phyloP scores from a whole-genome alignment of 2,888 invertebrate species.

The Pammene aurita region DNA sequence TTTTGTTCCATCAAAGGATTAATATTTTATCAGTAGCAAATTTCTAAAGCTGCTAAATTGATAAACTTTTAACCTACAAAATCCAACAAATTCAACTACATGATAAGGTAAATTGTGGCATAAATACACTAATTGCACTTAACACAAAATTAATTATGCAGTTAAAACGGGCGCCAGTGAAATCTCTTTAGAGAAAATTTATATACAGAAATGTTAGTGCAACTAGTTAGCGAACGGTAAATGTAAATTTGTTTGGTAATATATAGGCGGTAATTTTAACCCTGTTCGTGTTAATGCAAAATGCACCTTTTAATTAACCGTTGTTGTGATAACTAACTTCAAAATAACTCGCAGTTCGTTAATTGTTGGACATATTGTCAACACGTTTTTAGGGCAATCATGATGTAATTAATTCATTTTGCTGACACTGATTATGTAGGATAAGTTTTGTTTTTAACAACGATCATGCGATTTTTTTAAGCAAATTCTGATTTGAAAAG shows the following conservation, averaged over 20 bases:
- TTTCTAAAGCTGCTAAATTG: too few relatives aligned
- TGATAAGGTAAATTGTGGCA: too few relatives aligned
- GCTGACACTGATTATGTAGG: neutral
- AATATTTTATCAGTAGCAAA: too few relatives aligned
- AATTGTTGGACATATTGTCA: constrained; percentile 2
- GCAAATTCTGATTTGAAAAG: too few relatives aligned
- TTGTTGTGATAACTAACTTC: constrained; percentile 7
- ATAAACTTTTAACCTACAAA: neutral
- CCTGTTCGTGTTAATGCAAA: constrained; percentile 16
- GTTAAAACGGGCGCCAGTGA: neutral
- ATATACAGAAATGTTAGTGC: neutral
- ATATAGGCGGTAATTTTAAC: neutral
- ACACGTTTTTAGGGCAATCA: constrained; percentile 13
- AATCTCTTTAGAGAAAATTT: neutral
- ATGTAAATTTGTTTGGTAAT: constrained; percentile 6
- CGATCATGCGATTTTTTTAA: too few relatives aligned
- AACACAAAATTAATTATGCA: constrained; percentile 3
- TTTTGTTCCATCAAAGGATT: too few relatives aligned
- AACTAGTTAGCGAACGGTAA: neutral
- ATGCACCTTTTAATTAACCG: constrained; percentile 21
- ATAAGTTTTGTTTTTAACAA: neutral
- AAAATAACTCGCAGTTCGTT: constrained; percentile 8
- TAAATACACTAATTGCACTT: constrained; percentile 1
- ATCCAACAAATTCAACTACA: neutral
- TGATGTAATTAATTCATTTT: neutral